Conservation (phyloP, 1,140 invertebrate species). For the Heterodera carotae region DNA sequence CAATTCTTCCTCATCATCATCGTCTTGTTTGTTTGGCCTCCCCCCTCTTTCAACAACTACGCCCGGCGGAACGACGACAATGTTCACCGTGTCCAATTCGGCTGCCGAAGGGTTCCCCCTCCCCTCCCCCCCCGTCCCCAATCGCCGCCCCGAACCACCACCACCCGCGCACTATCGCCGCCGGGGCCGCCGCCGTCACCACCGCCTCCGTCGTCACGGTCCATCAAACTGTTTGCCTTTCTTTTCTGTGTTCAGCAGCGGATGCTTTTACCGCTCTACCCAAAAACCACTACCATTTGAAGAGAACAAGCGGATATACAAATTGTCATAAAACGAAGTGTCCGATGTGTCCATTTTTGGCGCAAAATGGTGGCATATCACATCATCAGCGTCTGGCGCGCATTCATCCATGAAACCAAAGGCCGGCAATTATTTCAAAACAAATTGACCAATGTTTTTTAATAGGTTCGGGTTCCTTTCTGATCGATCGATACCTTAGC, state of each 20-base stretch:
- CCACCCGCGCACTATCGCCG: too few species aligned
- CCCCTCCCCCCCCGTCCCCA: too few species aligned
- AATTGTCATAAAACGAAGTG: background rate
- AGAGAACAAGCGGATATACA: background rate
- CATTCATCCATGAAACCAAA: too few species aligned
- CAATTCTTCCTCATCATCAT: background rate
- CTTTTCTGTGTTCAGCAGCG: too few species aligned
- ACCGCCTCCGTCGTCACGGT: background rate
- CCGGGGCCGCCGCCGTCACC: background rate
- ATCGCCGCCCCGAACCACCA: too few species aligned
- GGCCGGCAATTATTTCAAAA: too few species aligned
- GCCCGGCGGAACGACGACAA: background rate
- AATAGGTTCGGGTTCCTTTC: too few species aligned
- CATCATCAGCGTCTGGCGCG: background rate
- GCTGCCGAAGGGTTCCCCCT: background rate
- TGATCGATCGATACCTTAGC: too few species aligned
- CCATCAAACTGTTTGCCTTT: constrained; percentile 3
- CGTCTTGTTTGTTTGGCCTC: background rate
- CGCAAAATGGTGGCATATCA: background rate
- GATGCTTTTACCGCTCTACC: background rate
- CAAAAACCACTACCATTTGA: background rate
- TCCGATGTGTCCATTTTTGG: background rate
- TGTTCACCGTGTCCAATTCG: background rate
- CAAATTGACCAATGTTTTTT: too few species aligned
- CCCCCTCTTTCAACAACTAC: background rate